Conservation (phyloP, 2,888 invertebrate species). For the Drosophila conformis region DNA sequence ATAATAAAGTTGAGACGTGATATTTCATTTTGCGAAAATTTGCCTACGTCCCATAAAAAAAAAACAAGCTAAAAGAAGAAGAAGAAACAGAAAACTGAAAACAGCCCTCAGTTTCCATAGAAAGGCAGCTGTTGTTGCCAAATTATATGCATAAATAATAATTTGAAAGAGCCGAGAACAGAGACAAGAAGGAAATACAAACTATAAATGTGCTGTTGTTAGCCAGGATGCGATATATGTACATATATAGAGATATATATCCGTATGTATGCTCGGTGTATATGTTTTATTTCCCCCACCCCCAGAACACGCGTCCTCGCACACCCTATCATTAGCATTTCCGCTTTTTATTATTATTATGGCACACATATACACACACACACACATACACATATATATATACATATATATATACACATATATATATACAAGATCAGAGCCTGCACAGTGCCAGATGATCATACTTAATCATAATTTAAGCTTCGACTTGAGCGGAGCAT, state of each 20-base stretch:
- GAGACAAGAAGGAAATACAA: slow-evolving; percentile 51
- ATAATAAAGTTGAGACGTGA: slow-evolving; percentile 83
- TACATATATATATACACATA: not conserved
- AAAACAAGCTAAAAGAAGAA: not conserved
- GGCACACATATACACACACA: slow-evolving; percentile 15
- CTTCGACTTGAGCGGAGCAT: slow-evolving; percentile 53
- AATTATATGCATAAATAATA: slow-evolving; percentile 84
- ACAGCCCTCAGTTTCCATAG: slow-evolving; percentile 56
- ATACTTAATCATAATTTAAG: slow-evolving; percentile 83
- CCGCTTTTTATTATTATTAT: slow-evolving; percentile 85
- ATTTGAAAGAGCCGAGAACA: slow-evolving; percentile 54
- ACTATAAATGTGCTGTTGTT: slow-evolving; percentile 68
- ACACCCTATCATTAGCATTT: slow-evolving; percentile 85
- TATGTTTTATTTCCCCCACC: slow-evolving; percentile 9
- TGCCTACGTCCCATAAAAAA: slow-evolving; percentile 77
- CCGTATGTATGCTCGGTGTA: slow-evolving; percentile 34
- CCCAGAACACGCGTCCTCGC: slow-evolving; percentile 21
- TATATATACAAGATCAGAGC: slow-evolving; percentile 9
- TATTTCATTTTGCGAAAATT: slow-evolving; percentile 80
- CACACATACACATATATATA: not conserved
- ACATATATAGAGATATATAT: slow-evolving; percentile 36
- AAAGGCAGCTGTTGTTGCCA: slow-evolving; percentile 76
- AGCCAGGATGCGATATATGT: slow-evolving; percentile 38
- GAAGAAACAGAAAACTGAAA: not conserved
- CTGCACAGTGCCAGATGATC: slow-evolving; percentile 68